A percentile compares a stretch with the other conserved stretches of the same genome.
Conservation (phyloP, 2,888 invertebrate species). For the Eretmocerus hayati region DNA sequence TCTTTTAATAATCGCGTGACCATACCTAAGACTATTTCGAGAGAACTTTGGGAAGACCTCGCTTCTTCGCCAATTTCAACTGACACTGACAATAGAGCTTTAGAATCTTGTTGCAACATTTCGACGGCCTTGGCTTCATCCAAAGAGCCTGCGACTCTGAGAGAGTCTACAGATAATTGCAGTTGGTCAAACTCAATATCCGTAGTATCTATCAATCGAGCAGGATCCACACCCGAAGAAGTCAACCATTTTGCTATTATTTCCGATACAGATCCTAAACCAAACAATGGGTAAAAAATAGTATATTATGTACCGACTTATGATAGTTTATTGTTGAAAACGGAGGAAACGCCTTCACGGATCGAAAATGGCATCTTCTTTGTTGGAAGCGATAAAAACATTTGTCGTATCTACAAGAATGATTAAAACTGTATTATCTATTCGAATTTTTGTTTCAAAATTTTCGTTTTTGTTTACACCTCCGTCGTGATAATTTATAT, state of each 20-base stretch:
- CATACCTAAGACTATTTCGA: slow-evolving; percentile 27
- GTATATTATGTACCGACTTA: slow-evolving; percentile 2
- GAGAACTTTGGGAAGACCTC: slow-evolving; percentile 28
- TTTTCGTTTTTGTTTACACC: too few species aligned
- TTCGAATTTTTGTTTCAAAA: too few species aligned
- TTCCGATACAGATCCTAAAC: slow-evolving; percentile 77
- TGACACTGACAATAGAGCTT: slow-evolving; percentile 23
- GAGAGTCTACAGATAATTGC: slow-evolving; percentile 27
- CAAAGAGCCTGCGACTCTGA: slow-evolving; percentile 26
- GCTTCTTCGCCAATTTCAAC: slow-evolving; percentile 35
- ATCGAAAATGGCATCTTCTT: too few species aligned
- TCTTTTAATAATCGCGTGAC: neutral
- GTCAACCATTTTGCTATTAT: slow-evolving; percentile 82
- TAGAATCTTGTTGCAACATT: slow-evolving; percentile 26
- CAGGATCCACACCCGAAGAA: slow-evolving; percentile 63
- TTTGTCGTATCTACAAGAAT: neutral
- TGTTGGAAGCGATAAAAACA: too few species aligned
- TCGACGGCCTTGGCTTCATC: slow-evolving; percentile 32
- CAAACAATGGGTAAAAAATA: slow-evolving; percentile 2
- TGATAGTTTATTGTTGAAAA: too few species aligned
- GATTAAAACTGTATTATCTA: neutral
- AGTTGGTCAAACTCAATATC: slow-evolving; percentile 40
- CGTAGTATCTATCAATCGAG: slow-evolving; percentile 43
- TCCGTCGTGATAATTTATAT: too few species aligned
- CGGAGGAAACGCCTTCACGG: too few species aligned